These are phyloP conservation scores for Rotaria magnacalcarata DNA, from an alignment of 2,888 invertebrate genomes.

Conservation along the genomic window DNA sequence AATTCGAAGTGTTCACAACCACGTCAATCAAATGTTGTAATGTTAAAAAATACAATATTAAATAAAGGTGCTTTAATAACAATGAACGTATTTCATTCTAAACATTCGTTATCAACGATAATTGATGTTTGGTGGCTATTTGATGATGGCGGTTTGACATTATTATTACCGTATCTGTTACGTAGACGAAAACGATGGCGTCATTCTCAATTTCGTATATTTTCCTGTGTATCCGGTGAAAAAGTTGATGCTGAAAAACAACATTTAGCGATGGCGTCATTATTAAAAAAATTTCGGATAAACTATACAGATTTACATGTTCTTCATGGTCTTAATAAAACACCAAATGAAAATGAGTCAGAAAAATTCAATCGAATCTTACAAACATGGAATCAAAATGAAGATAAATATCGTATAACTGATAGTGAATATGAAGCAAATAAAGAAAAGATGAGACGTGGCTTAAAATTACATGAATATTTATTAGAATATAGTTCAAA, in stretches of 20 bases:
- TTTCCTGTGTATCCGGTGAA: conserved; percentile 48
- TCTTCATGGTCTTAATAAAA: neutral
- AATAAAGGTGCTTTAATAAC: conserved; percentile 43
- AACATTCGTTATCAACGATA: neutral
- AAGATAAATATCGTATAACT: neutral
- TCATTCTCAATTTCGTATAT: conserved; percentile 60
- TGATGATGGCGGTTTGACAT: conserved; percentile 89
- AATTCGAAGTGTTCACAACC: neutral
- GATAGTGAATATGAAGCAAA: neutral
- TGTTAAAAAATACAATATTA: conserved; percentile 31
- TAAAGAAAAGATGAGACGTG: conserved; percentile 68
- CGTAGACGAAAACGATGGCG: conserved; percentile 72
- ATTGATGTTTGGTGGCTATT: conserved; percentile 93
- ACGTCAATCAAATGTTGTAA: neutral
- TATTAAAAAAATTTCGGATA: conserved; percentile 90
- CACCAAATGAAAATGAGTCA: neutral
- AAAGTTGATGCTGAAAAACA: neutral
- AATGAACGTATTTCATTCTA: conserved; percentile 5
- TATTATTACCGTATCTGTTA: conserved; percentile 79
- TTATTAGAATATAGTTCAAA: conserved; percentile 74
- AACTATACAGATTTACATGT: conserved; percentile 66
- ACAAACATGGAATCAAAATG: conserved; percentile 27
- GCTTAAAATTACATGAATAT: conserved; percentile 80
- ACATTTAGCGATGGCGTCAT: conserved; percentile 72
- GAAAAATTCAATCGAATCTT: neutral